Evolutionary conservation across 2,113 vertebrate genomes (phyloP).

Genomic region (Vidua macroura): DNA sequence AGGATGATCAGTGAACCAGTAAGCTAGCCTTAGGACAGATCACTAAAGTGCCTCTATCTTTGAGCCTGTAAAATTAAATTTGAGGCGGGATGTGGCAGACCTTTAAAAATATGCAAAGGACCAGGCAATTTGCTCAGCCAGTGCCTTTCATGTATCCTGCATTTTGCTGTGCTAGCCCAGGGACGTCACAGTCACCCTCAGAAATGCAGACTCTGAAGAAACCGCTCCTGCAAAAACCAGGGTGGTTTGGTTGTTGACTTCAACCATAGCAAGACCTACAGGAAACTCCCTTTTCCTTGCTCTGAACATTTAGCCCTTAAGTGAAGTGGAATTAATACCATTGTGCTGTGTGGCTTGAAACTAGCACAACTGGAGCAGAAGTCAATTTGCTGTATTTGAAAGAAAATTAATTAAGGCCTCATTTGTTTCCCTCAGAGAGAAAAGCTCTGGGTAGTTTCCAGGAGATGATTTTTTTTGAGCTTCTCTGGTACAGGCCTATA

Average conservation of each 20-base stretch:
- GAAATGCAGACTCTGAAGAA: not conserved
- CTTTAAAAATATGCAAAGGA: not conserved
- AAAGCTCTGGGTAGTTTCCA: constrained; percentile 51
- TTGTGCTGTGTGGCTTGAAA: constrained; percentile 47
- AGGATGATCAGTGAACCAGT: not conserved
- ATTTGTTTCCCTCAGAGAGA: constrained; percentile 42
- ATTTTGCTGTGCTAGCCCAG: not conserved
- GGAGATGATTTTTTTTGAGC: not conserved
- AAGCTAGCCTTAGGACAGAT: not conserved
- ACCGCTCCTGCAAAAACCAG: not conserved
- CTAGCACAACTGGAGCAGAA: constrained; percentile 59
- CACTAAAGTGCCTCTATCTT: not conserved
- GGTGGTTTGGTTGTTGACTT: not conserved
- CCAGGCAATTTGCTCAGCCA: not conserved
- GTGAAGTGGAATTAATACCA: constrained; percentile 50
- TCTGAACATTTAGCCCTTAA: constrained; percentile 24
- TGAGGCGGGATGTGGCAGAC: not conserved
- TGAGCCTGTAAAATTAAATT: not conserved
- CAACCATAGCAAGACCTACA: not conserved
- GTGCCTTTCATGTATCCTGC: not conserved
- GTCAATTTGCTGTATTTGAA: constrained; percentile 66
- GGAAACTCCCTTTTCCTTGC: constrained; percentile 13
- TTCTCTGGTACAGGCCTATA: not conserved
- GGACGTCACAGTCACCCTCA: not conserved
- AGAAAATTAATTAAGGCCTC: constrained; percentile 66